Conservation (phyloP, 2,888 invertebrate species). For the Stenotaenia linearis region DNA sequence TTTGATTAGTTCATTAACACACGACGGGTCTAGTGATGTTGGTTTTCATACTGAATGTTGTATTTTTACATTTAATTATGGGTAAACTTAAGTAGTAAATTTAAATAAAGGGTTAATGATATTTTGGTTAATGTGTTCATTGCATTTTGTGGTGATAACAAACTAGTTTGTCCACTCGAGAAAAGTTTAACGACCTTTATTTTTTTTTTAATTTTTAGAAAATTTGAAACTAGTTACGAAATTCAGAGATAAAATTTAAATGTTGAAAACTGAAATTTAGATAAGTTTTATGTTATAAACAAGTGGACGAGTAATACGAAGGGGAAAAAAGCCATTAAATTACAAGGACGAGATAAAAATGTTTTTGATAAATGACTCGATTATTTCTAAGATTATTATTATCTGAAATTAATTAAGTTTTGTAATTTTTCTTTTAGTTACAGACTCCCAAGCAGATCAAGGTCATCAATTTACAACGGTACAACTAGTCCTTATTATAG, state of each 20-base stretch:
- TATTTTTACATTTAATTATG: no score
- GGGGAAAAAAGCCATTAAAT: background rate
- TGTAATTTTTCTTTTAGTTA: background rate
- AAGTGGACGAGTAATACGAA: no score
- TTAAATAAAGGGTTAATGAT: no score
- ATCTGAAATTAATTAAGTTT: background rate
- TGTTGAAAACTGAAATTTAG: no score
- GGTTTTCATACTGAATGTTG: no score
- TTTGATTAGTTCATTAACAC: background rate
- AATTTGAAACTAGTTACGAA: background rate
- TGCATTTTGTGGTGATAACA: no score
- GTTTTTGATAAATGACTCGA: background rate
- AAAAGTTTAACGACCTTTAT: background rate
- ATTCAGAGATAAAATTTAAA: background rate
- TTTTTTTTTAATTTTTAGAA: background rate
- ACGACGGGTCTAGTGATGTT: no score
- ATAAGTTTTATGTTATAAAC: no score
- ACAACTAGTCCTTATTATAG: conserved; percentile 63
- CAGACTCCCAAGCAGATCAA: background rate
- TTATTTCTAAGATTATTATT: background rate
- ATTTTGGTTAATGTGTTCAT: no score
- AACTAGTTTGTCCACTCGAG: background rate
- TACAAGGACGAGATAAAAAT: background rate
- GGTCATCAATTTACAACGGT: conserved; percentile 49
- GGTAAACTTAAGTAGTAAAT: no score